These are phyloP conservation scores for Artibeus lituratus DNA, from an alignment of 2,797 vertebrate species.

Conservation along the genomic window DNA sequence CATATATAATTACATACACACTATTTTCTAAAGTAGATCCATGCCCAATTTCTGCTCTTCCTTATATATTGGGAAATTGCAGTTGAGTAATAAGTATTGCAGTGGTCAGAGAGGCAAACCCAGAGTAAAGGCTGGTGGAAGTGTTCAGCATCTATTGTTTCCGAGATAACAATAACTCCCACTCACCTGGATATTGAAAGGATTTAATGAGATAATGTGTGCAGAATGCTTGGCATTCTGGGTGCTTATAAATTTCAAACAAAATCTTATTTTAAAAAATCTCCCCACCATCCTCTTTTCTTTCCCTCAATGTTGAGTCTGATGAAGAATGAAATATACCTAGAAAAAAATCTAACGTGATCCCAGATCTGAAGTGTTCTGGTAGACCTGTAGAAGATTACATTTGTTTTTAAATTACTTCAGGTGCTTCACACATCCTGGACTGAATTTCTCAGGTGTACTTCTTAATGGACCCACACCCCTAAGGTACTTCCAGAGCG, in stretches of 20 bases:
- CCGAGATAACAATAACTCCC: not conserved
- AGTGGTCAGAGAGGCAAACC: not conserved
- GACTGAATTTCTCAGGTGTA: not conserved
- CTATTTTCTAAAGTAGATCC: not conserved
- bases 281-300: not conserved
- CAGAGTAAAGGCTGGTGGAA: not conserved
- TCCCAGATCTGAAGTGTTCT: not conserved
- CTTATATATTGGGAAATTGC: not conserved
- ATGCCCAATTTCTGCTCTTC: not conserved
- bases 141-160: not conserved
- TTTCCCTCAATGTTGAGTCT: not conserved
- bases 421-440: not conserved
- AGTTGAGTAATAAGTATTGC: not conserved
- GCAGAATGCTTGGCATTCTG: not conserved
- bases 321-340: not conserved
- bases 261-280: not conserved
- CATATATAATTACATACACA: not conserved
- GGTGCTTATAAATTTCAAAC: not conserved
- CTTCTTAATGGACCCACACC: not conserved
- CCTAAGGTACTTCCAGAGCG: not conserved
- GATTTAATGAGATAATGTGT: not conserved
- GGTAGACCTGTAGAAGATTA: not conserved
- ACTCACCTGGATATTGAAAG: not conserved
- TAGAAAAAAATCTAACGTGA: conserved; percentile 12
- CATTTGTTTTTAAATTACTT: conserved; percentile 24